Base-by-base conservation (phyloP, 2,797 vertebrate species). In the Gadopsis marmoratus region DNA sequence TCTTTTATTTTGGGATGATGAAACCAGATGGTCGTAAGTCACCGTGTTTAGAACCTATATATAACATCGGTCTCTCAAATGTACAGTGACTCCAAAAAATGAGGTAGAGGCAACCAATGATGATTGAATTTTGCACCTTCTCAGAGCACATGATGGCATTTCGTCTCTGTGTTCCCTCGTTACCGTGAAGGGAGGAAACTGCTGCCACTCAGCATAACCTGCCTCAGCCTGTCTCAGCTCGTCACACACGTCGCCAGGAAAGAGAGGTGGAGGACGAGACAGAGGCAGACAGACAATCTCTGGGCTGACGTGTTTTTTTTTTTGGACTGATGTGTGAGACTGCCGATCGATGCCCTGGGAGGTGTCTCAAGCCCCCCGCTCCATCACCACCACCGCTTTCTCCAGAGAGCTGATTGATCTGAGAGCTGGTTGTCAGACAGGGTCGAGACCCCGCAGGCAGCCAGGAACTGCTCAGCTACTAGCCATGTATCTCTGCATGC, bases 381-480 rank as follows among this genome's bases (percentile, higher is more conserved):
- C 45, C 43, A 13, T 23, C 39, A 26, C 53, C 47, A 4, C 17
- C 48, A 50, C 7, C 53, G 3, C 39, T 29, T 55, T 62, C 71
- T 56, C 60, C 54, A 33, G 80, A 67, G 80, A 86, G 55, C 56
- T 83, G 74, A 87, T 82, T 86, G 85, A 91, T 88, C 74, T 81
- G 71, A 83, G 48, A 79, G 71, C 68, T 79, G 53, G 51, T 76
- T 85, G 76, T 88, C 53, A 69, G 75, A 77, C 61, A 72, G 74
- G 71, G 67, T 62, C 4, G 16, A 51, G 74, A 75, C 74, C 74
- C 85, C 1, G 59, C 73, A 63, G 82, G 76, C 31, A 71, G 77
- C 67, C 51, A 61, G 74, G 3, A 70, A 17, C 72, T 63, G 61
- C 82, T 76, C 58, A 70, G 75, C 76, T 64, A 53, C 54, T 3